Percentiles rank a stretch among this genome's conserved stretches.
Conservation (phyloP, 2,797 vertebrate genomes). For the Crossoptilon crossoptilon region DNA sequence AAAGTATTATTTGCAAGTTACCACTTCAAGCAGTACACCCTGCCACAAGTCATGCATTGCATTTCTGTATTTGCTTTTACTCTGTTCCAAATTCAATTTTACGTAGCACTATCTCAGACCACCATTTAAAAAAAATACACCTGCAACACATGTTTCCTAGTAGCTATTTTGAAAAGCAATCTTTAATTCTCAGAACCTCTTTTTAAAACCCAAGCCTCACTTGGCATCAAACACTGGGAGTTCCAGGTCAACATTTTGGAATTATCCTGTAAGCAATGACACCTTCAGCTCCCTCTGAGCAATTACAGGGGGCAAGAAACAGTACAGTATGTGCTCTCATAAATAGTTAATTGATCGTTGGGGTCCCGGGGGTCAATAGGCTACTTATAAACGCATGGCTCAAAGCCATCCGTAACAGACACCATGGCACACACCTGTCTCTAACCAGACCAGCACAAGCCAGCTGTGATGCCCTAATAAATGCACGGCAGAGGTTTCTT, state of each 20-base stretch:
- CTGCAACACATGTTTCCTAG: neutral
- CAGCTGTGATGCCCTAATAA: neutral
- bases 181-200: neutral
- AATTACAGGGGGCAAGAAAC: neutral
- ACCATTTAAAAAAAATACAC: slow-evolving; percentile 18
- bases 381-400: neutral
- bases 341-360: slow-evolving; percentile 24
- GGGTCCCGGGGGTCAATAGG: neutral
- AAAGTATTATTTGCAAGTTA: neutral
- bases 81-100: neutral
- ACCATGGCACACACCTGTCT: neutral
- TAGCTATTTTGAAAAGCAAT: neutral
- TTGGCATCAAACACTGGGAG: neutral
- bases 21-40: neutral
- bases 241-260: neutral
- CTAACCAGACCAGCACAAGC: neutral
- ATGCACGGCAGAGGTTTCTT: neutral
- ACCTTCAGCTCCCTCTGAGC: neutral
- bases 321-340: neutral
- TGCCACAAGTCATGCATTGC: accelerated
- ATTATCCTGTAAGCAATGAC: neutral
- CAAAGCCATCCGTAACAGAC: slow-evolving; percentile 8
- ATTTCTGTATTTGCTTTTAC: neutral
- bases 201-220: neutral
- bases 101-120: neutral